These are phyloP conservation scores for Campoletis sonorensis DNA, from an alignment of 1,140 invertebrate species.

Conservation along the genomic window DNA sequence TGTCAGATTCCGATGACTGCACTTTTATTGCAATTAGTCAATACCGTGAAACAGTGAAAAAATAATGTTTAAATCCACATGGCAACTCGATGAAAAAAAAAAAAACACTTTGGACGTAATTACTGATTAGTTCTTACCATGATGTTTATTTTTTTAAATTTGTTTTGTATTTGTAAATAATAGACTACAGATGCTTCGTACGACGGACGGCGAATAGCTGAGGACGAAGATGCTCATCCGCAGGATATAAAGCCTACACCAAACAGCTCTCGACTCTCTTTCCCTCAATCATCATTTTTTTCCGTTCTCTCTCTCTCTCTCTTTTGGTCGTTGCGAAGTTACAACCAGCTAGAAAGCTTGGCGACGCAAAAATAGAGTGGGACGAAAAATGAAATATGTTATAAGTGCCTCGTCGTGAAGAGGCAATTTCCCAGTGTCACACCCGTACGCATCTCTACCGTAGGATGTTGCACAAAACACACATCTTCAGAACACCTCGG, in stretches of 20 bases:
- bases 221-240: conserved; percentile 60
- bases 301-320: background rate
- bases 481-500: background rate
- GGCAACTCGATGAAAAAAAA: background rate
- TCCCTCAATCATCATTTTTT: background rate
- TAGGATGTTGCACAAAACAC: conserved; percentile 5
- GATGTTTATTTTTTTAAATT: background rate
- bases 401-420: conserved; percentile 61
- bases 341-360: conserved; percentile 71
- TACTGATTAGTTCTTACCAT: conserved; percentile 17
- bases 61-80: background rate
- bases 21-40: too few relatives aligned
- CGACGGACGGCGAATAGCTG: conserved; percentile 66
- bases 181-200: conserved; percentile 51
- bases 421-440: conserved; percentile 35
- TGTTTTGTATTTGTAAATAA: conserved; percentile 64
- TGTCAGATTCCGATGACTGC: too few relatives aligned
- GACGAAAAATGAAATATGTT: conserved; percentile 75
- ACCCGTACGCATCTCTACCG: background rate
- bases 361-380: conserved; percentile 65
- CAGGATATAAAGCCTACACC: conserved; percentile 68
- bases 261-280: background rate
- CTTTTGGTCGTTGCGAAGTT: conserved; percentile 47
- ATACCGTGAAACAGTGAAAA: background rate
- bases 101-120: background rate